A percentile compares a stretch with the other conserved stretches of the same genome.
Evolutionary conservation across 1,140 invertebrate species (phyloP).

Genomic region (Caenorhabditis briggsae): DNA sequence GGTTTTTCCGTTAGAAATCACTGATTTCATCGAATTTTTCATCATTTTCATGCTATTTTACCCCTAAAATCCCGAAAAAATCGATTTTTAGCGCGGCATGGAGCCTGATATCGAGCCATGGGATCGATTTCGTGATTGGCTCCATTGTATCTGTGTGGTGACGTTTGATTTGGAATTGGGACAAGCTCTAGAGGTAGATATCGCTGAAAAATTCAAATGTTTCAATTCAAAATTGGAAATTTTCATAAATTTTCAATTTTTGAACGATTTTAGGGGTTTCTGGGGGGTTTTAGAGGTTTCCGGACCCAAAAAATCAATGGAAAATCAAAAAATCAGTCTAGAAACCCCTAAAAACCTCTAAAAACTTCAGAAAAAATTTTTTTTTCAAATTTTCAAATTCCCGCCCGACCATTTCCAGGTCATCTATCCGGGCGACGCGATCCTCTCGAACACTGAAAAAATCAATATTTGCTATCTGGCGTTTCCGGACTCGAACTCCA

Average conservation of each 20-base stretch:
- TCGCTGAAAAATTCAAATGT: not conserved
- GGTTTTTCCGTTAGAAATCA: not conserved
- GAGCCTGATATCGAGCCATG: constrained; percentile 75
- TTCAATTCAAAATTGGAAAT: not conserved
- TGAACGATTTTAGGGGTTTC: too few relatives aligned
- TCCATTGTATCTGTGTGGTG: constrained; percentile 95
- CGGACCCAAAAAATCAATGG: not conserved
- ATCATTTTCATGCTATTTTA: not conserved
- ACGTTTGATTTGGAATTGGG: constrained; percentile 98
- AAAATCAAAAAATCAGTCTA: not conserved
- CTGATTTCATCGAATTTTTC: not conserved
- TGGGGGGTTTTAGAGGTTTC: too few relatives aligned
- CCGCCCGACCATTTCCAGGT: constrained; percentile 57
- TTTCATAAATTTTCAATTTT: too few relatives aligned
- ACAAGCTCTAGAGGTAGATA: constrained; percentile 89
- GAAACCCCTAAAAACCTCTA: too few relatives aligned
- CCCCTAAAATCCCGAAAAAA: not conserved
- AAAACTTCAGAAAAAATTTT: not conserved
- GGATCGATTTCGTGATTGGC: constrained; percentile 88
- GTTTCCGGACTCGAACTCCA: constrained; percentile 97
- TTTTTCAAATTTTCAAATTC: constrained; percentile 7
- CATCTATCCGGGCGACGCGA: constrained; percentile 64
- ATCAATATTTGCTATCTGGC: constrained; percentile 97
- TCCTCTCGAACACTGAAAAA: constrained; percentile 80
- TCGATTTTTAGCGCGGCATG: not conserved